Evolutionary conservation across 92 coral and sea anemone species (phyloP).

Genomic region (Heteractis magnifica): DNA sequence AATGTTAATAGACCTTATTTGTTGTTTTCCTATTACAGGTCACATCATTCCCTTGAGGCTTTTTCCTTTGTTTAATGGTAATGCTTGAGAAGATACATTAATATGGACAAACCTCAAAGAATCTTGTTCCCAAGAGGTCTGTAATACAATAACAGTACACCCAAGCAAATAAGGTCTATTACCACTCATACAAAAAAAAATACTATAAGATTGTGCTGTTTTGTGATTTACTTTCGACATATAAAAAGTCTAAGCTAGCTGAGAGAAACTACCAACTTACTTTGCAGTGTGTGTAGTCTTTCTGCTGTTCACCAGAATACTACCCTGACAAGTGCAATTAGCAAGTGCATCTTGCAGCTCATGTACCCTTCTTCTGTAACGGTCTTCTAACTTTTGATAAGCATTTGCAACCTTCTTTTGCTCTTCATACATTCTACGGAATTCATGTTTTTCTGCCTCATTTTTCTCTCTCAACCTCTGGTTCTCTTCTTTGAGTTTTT

Average conservation of each 20-base stretch:
- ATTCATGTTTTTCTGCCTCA: constrained; percentile 81
- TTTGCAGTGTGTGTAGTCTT: constrained; percentile 19
- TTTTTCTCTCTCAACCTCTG: constrained; percentile 68
- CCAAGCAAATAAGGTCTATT: no score
- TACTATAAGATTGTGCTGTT: no score
- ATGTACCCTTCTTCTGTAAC: constrained; percentile 91
- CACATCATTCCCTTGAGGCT: no score
- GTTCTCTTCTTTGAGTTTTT: constrained; percentile 65
- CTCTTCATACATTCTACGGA: constrained; percentile 87
- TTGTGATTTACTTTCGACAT: no score
- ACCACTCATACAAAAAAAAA: no score
- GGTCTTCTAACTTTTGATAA: constrained; percentile 96
- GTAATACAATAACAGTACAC: no score
- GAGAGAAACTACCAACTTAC: constrained; percentile 30
- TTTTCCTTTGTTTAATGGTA: no score
- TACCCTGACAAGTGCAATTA: constrained; percentile 80
- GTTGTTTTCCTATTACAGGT: no score
- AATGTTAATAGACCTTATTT: no score
- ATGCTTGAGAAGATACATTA: no score
- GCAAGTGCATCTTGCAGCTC: constrained; percentile 92
- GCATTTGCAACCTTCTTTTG: constrained; percentile 99
- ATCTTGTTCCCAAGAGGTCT: no score
- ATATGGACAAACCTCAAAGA: no score
- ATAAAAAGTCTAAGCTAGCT: neutral
- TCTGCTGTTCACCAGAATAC: constrained; percentile 34